Evolutionary conservation across 2,888 invertebrate species (phyloP).

Genomic region (Drosophila falleni): DNA sequence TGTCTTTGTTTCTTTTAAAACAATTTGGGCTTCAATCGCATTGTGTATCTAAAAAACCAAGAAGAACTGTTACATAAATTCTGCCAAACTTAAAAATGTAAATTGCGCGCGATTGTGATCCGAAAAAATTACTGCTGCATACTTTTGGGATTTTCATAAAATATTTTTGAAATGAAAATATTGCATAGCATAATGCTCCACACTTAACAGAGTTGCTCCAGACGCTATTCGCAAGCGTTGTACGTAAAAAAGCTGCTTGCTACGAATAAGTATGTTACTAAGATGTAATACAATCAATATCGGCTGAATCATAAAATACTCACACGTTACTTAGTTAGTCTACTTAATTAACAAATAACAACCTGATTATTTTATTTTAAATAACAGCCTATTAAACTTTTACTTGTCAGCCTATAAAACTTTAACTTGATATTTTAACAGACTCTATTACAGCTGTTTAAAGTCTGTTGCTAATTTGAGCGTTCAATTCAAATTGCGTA

Average conservation of each 20-base stretch:
- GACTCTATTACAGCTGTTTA: background rate
- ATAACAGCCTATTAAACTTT: background rate
- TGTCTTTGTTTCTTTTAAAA: no score
- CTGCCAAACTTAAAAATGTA: background rate
- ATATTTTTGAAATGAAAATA: background rate
- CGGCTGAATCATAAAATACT: background rate
- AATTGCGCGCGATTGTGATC: no score
- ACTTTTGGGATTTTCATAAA: background rate
- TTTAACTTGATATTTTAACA: no score
- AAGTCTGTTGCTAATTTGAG: no score
- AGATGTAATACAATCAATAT: background rate
- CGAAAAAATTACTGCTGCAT: constrained; percentile 3
- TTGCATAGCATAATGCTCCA: background rate
- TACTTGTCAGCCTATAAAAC: no score
- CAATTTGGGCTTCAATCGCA: no score
- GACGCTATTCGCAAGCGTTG: background rate
- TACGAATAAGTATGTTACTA: background rate
- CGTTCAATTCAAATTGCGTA: constrained; percentile 2
- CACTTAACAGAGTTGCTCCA: background rate
- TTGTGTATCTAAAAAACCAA: no score
- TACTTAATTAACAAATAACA: background rate
- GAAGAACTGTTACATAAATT: no score
- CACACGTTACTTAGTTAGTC: no score
- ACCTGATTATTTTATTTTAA: background rate
- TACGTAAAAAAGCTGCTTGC: background rate